Conservation (phyloP, 2,113 vertebrate species). For the Alligator mississippiensis region DNA sequence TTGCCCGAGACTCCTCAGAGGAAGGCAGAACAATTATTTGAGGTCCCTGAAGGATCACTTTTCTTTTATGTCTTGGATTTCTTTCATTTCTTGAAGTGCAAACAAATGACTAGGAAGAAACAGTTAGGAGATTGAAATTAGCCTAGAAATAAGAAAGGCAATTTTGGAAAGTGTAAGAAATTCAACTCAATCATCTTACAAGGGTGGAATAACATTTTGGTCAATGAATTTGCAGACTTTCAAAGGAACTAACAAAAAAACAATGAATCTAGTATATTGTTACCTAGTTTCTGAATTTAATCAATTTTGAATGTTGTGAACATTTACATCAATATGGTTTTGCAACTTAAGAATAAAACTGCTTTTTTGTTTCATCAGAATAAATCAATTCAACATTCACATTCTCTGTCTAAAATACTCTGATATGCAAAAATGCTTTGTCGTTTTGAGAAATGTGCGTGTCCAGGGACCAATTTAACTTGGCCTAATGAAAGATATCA, state of each 20-base stretch:
- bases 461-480: fast-evolving
- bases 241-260: too few relatives aligned
- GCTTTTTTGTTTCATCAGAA: background rate
- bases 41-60: background rate
- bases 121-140: too few relatives aligned
- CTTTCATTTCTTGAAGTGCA: too few relatives aligned
- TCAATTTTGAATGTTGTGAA: background rate
- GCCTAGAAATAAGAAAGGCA: too few relatives aligned
- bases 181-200: too few relatives aligned
- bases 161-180: too few relatives aligned
- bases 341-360: background rate
- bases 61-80: background rate
- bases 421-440: background rate
- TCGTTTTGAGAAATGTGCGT: background rate
- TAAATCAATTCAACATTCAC: background rate
- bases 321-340: background rate
- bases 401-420: background rate
- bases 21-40: background rate
- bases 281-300: too few relatives aligned
- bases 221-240: too few relatives aligned
- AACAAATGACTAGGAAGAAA: too few relatives aligned
- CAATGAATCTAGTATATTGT: background rate
- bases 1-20: background rate
- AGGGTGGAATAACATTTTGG: too few relatives aligned
- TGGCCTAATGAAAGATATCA: too few relatives aligned